Percentiles rank a stretch among this genome's conserved stretches.
Conservation (phyloP, 2,888 invertebrate species). For the Drosophila emarginata region DNA sequence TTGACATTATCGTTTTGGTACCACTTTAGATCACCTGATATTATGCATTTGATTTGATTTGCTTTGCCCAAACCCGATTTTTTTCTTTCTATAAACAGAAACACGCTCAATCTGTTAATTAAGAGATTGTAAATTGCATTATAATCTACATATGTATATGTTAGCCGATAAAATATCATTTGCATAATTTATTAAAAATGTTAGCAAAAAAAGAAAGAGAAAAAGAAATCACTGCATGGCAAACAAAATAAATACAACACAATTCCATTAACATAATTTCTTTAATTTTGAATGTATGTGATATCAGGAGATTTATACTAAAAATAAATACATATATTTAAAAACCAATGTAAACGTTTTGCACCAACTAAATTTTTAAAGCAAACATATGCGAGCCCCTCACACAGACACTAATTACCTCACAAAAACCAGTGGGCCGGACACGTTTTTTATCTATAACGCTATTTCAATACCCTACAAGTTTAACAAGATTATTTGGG, state of each 20-base stretch:
- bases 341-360: not conserved
- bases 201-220: slow-evolving; percentile 11
- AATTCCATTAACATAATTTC: slow-evolving; percentile 1
- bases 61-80: slow-evolving; percentile 10
- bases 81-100: slow-evolving; percentile 1
- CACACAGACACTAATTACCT: not conserved
- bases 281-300: not conserved
- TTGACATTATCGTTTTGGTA: not conserved
- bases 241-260: not conserved
- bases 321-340: not conserved
- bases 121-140: slow-evolving; percentile 37
- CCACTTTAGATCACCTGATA: slow-evolving; percentile 4
- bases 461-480: not conserved
- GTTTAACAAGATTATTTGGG: no score
- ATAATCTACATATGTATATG: slow-evolving; percentile 24
- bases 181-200: slow-evolving; percentile 31
- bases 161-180: slow-evolving; percentile 34
- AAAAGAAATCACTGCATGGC: slow-evolving; percentile 7
- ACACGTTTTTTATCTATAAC: not conserved
- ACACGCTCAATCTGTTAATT: slow-evolving; percentile 37
- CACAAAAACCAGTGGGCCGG: not conserved
- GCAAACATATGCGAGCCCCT: not conserved
- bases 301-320: not conserved
- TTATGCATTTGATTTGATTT: not conserved
- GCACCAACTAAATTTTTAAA: not conserved